Evolutionary conservation across 2,888 invertebrate species (phyloP).

Genomic region (Parasteatoda lunata): DNA sequence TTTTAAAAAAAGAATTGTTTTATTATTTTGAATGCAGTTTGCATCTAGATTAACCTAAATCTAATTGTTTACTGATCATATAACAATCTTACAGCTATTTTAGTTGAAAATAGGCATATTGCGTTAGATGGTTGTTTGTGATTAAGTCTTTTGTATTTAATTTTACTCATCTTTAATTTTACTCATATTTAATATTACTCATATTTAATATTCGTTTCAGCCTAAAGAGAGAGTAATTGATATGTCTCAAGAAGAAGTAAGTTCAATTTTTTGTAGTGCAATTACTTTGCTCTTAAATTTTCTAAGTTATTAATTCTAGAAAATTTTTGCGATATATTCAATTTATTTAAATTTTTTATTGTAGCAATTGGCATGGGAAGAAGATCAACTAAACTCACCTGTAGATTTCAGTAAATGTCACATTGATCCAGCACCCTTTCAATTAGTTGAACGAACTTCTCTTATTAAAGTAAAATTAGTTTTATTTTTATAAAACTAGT

Average conservation of each 20-base stretch:
- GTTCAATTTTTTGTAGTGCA: not conserved
- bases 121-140: too few relatives aligned
- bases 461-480: conserved; percentile 67
- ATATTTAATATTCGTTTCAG: conserved; percentile 69
- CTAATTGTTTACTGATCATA: too few relatives aligned
- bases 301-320: not conserved
- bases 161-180: too few relatives aligned
- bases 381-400: conserved; percentile 84
- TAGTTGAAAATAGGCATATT: too few relatives aligned
- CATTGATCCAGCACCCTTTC: conserved; percentile 98
- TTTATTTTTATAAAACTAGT: too few relatives aligned
- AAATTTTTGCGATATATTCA: not conserved
- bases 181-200: too few relatives aligned
- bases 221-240: conserved; percentile 84
- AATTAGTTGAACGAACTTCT: conserved; percentile 77
- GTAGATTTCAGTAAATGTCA: conserved; percentile 77
- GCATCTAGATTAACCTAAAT: too few relatives aligned
- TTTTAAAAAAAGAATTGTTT: too few relatives aligned
- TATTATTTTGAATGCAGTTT: too few relatives aligned
- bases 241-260: conserved; percentile 89
- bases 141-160: too few relatives aligned
- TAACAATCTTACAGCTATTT: too few relatives aligned
- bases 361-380: conserved; percentile 90
- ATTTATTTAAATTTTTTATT: conserved; percentile 5
- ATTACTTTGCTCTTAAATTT: not conserved